Base-by-base conservation (phyloP, 2,113 vertebrate genomes). In the Erpornis zantholeuca region DNA sequence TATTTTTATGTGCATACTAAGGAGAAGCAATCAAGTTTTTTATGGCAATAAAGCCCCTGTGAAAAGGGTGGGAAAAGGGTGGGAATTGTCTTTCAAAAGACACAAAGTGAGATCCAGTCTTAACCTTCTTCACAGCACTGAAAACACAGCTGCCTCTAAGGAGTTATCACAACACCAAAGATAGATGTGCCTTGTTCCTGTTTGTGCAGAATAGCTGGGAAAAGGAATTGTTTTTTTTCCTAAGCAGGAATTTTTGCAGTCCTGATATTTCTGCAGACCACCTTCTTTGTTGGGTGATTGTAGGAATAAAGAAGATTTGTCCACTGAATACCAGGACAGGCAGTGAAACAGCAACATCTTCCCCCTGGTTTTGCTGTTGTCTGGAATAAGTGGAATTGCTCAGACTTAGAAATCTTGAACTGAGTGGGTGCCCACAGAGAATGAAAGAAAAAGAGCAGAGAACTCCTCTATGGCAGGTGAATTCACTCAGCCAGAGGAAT, bases 231-330 rank as follows among this genome's bases (percentile, higher is more conserved):
- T 6, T 31, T 5, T 59, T 25, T 68, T 12, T 14, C n/a, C 36
- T 49, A 53, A 61, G 7, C 6, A 49, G 47, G 19, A 12, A 9
- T 7, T 35, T 22, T 31, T 61, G 2, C 42, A 42, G 31, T n/a
- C 17, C 24, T 71, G 20, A 3, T n/a, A 23, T 28, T 68, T 47
- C 28, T 66, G 4, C 5, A 47, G 25, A 7, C 10, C 42, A 9
- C 18, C 10, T 25, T 72, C 54, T 59, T 2, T 5, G 10, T 4
- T 27, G 11, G 9, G 10, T 2, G 17, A 15, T 44, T 2, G 0
- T 6, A 15, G 5, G 23, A 75, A 79, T 27, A 33, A 63, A 80
- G 31, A 29, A 65, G 1, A 5, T 65, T 27, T 47, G 19, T 6
- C 25, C 5, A 6, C 17, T 27, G 9, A 70, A 25, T 28, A 59